Percentiles rank a stretch among this genome's conserved stretches.
Evolutionary conservation across 1,140 invertebrate species (phyloP).

Genomic region (Pseudomyrmex sp.): DNA sequence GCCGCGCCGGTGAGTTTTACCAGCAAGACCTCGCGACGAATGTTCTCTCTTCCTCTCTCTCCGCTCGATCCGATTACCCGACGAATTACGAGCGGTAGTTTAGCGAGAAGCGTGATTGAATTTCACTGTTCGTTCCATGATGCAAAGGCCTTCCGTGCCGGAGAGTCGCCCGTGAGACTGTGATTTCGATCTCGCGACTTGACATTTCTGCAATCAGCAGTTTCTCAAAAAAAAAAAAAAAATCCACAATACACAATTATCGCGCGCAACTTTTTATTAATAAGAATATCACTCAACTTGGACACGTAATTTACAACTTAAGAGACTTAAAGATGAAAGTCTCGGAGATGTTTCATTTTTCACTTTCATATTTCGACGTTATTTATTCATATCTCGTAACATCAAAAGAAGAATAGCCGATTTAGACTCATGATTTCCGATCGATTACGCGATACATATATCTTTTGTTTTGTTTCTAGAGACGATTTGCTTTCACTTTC

Average conservation of each 20-base stretch:
- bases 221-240: too few relatives aligned
- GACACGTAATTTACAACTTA: not conserved
- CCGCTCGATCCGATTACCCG: conserved; percentile 15
- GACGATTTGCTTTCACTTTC: conserved; percentile 41
- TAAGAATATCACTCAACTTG: not conserved
- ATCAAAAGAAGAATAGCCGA: not conserved
- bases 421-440: conserved; percentile 7
- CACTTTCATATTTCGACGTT: not conserved
- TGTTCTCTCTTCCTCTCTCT: not conserved
- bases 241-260: too few relatives aligned
- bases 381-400: conserved; percentile 6
- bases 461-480: not conserved
- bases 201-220: not conserved
- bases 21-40: conserved; percentile 50
- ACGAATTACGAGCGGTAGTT: conserved; percentile 26
- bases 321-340: not conserved
- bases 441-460: conserved; percentile 30
- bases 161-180: not conserved
- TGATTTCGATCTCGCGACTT: not conserved
- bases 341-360: not conserved
- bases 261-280: not conserved
- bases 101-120: not conserved
- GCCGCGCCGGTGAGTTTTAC: conserved; percentile 62
- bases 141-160: not conserved
- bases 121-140: not conserved